Conservation (phyloP, 2,113 vertebrate genomes). For the Riparia riparia region DNA sequence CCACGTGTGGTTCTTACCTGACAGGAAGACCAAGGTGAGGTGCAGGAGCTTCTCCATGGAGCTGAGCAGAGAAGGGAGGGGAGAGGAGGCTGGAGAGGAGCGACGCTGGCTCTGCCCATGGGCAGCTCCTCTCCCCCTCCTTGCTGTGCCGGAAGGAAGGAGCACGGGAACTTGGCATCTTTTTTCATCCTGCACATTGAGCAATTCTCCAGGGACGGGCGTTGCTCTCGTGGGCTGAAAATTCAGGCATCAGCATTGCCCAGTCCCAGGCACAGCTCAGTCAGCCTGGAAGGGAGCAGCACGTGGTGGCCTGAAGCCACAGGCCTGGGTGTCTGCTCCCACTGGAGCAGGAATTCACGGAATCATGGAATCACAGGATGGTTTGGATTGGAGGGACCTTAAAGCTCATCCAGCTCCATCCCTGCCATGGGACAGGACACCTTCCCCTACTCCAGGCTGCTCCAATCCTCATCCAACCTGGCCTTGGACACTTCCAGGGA, state of each 20-base stretch:
- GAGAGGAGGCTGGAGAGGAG: background rate
- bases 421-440: background rate
- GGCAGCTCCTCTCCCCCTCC: background rate
- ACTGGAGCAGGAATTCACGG: background rate
- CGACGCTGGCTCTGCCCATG: background rate
- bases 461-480: rapidly evolving
- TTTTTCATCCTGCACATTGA: conserved; percentile 41
- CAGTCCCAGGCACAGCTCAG: background rate
- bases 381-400: background rate
- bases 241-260: conserved; percentile 46
- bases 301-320: background rate
- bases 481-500: background rate
- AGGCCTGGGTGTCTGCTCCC: background rate
- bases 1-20: conserved; percentile 16
- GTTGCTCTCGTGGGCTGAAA: background rate
- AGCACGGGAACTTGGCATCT: conserved; percentile 66
- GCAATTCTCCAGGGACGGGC: conserved; percentile 23
- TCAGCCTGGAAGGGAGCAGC: background rate
- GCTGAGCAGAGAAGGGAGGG: background rate
- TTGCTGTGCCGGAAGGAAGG: background rate
- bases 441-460: rapidly evolving
- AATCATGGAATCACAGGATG: background rate
- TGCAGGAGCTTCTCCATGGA: conserved; percentile 42
- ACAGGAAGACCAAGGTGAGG: conserved; percentile 8
- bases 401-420: background rate